Evolutionary conservation across 1,140 invertebrate genomes (phyloP).

Genomic region (Megalopta genalis): DNA sequence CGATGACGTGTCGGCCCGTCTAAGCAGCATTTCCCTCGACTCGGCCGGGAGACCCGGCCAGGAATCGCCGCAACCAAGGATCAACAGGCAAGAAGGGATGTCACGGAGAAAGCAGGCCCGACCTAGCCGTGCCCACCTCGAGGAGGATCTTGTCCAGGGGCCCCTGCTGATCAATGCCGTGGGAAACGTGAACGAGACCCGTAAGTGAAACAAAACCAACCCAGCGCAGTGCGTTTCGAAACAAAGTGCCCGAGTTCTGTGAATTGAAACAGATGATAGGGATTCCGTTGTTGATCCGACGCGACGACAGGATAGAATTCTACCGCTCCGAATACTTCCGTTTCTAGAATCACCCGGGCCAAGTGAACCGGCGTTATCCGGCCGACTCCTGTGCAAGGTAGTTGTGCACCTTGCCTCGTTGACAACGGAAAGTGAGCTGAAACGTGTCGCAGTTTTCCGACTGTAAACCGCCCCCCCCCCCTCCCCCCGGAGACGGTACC

Average conservation of each 20-base stretch:
- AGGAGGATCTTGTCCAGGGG: constrained; percentile 78
- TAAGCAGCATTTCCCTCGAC: constrained; percentile 2
- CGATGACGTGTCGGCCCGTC: constrained; percentile 41
- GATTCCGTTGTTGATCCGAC: too few species aligned
- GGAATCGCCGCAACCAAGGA: constrained; percentile 14
- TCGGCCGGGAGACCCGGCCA: not conserved
- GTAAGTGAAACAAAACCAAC: constrained; percentile 68
- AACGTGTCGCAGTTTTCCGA: too few species aligned
- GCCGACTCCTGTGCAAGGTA: too few species aligned
- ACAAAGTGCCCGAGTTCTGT: not conserved
- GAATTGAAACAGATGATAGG: too few species aligned
- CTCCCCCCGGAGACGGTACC: too few species aligned
- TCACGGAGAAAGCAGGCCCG: constrained; percentile 80
- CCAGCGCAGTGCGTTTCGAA: not conserved
- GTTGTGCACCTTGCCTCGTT: too few species aligned
- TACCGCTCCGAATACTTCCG: too few species aligned
- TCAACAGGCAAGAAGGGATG: constrained; percentile 70
- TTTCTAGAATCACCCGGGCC: too few species aligned
- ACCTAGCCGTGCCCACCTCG: constrained; percentile 79
- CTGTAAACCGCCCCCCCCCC: too few species aligned
- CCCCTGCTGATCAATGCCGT: constrained; percentile 72
- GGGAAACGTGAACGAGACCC: constrained; percentile 66
- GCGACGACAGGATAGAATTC: too few species aligned
- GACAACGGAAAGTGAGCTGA: too few species aligned
- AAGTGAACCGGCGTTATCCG: too few species aligned